A percentile compares a stretch with the other conserved stretches of the same genome.
Evolutionary conservation across 2,797 vertebrate species (phyloP).

Genomic region (Antennarius maculatus): DNA sequence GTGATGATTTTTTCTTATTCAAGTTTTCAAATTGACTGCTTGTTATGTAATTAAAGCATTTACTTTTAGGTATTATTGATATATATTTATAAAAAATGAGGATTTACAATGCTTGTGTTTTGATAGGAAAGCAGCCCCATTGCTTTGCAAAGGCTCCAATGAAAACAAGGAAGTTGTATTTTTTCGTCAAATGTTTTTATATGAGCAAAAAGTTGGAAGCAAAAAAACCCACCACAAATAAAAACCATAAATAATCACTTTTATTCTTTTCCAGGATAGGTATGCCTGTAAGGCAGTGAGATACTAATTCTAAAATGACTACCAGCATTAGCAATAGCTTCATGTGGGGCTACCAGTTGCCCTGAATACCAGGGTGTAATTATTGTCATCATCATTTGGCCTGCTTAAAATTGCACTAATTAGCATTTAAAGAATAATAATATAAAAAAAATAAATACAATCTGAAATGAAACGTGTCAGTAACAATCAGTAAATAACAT

Average conservation of each 20-base stretch:
- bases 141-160: conserved; percentile 1
- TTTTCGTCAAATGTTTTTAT: background rate
- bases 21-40: background rate
- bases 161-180: background rate
- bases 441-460: background rate
- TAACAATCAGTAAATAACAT: no score
- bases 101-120: background rate
- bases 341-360: conserved; percentile 2
- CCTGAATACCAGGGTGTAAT: background rate
- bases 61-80: background rate
- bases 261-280: background rate
- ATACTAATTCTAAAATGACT: conserved; percentile 1
- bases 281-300: conserved; percentile 14
- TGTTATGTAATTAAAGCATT: background rate
- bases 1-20: background rate
- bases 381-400: conserved; percentile 1
- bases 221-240: background rate
- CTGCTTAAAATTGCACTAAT: no score
- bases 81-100: background rate
- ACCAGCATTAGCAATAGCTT: conserved; percentile 9
- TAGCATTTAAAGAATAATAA: background rate
- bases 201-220: no score
- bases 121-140: background rate
- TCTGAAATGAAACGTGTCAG: background rate
- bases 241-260: no score